These are phyloP conservation scores for Elephas maximus DNA, from an alignment of 2,113 vertebrate species.

Conservation along the genomic window DNA sequence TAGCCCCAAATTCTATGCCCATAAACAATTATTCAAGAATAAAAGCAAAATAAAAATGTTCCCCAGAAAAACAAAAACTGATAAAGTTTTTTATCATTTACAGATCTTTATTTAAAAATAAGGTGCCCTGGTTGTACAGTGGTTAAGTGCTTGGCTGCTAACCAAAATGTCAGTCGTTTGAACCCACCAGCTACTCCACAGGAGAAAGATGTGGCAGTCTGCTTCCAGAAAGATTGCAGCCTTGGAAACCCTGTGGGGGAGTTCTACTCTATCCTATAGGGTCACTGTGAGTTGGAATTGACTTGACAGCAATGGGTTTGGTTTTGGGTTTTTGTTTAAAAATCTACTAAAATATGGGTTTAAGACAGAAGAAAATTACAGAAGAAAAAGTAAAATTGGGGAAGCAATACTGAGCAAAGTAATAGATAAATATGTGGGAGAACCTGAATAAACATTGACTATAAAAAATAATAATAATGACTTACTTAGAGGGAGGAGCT, in stretches of 20 bases:
- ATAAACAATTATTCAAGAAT: not conserved
- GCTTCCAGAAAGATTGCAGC: not conserved
- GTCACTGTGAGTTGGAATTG: not conserved
- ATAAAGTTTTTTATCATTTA: not conserved
- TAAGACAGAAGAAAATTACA: constrained; percentile 4
- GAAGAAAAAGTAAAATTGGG: not conserved
- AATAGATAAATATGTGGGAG: not conserved
- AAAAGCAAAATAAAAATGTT: not conserved
- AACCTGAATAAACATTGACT: not conserved
- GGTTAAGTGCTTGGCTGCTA: not conserved
- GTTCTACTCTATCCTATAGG: not conserved
- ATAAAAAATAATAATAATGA: not conserved
- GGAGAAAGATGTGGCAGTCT: not conserved
- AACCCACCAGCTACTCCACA: not conserved
- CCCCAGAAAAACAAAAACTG: not conserved
- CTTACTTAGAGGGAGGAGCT: not conserved
- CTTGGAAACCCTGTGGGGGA: not conserved
- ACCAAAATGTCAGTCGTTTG: not conserved
- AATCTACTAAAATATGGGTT: not conserved
- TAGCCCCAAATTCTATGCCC: not conserved
- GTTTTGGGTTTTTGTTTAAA: not conserved
- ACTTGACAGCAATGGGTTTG: not conserved
- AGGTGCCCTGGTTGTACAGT: not conserved
- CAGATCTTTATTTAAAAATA: not conserved
- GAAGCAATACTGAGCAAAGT: not conserved